Evolutionary conservation across 2,888 invertebrate genomes (phyloP), one percentile per base, ranked within the genome.

Genomic region (Xylocampa areola): DNA sequence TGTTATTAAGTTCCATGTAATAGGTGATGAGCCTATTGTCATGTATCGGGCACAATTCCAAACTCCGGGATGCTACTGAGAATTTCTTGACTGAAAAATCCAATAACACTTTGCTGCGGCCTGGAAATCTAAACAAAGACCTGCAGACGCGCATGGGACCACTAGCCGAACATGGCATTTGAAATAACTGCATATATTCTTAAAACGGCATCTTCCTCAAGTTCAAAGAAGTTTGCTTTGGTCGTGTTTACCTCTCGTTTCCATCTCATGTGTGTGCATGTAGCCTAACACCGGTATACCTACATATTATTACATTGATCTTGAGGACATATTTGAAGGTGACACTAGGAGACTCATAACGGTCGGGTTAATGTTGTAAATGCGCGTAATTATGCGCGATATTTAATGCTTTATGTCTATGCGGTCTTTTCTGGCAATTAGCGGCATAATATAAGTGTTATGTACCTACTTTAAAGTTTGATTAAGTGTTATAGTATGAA

Each of bases 381-480:
- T 55, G 14, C 23, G 40, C 47, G 35, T 60, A 63, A 58, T 62
- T 63, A 59, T 50, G 44, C 41, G 48, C 41, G 35, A 51, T 64
- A 69, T 68, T 64, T 64, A 70, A 68, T 49, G 53, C 19, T 66
- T 60, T 49, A 67, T 49, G 67, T 44, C 45, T 52, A 47, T 62
- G 58, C 36, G 68, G 61, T 53, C 32, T 54, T 70, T 52, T 37
- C 36, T 44, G 37, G 53, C 61, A 64, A 62, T 73, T 68, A 71
- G 59, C 21, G 61, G 45, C 51, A 55, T 65, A 55, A 69, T 68
- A 25, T 68, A 71, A 73, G 55, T 53, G 37, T 41, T 53, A 60
- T 51, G 39, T 54, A 64, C 60, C 60, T 67, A 62, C 55, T 73
- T 64, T 73, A 67, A 71, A 68, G 61, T 67, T 54, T 68, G 67